Evolutionary conservation across 2,797 vertebrate species (phyloP).

Genomic region (Epinephelus awoara): DNA sequence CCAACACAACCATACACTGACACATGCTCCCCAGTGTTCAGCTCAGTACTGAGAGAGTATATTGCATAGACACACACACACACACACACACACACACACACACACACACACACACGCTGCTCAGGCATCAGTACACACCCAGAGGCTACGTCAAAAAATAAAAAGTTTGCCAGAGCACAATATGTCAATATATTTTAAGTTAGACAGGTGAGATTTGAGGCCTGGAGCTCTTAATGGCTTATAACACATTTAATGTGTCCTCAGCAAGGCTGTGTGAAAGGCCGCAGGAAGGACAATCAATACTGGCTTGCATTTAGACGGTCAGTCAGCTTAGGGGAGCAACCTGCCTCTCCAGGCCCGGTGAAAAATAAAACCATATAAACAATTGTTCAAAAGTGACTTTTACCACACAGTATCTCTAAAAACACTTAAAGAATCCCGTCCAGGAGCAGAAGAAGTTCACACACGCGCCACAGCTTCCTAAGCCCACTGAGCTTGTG

Average conservation of each 20-base stretch:
- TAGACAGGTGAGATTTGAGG: constrained; percentile 76
- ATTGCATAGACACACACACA: constrained; percentile 40
- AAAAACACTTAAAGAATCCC: constrained; percentile 38
- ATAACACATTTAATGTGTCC: constrained; percentile 83
- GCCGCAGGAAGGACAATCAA: constrained; percentile 80
- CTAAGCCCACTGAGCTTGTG: background rate
- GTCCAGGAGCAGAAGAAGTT: constrained; percentile 7
- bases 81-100: background rate
- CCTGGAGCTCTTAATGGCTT: constrained; percentile 80
- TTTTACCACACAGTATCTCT: constrained; percentile 39
- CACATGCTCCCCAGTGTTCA: constrained; percentile 72
- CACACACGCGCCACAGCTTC: constrained; percentile 16
- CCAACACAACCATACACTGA: constrained; percentile 61
- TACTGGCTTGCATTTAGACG: constrained; percentile 74
- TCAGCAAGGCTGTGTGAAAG: constrained; percentile 74
- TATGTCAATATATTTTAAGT: constrained; percentile 76
- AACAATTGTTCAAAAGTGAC: constrained; percentile 59
- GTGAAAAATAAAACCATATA: constrained; percentile 66
- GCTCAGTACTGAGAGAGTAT: constrained; percentile 47
- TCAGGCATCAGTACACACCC: constrained; percentile 60
- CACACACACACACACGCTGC: constrained; percentile 14
- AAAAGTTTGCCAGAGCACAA: constrained; percentile 65
- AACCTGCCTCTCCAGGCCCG: constrained; percentile 59
- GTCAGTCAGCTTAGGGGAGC: constrained; percentile 74
- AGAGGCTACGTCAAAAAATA: constrained; percentile 58